These are phyloP conservation scores for Lordiphosa clarofinis DNA, from an alignment of 1,140 invertebrate species.

Conservation along the genomic window DNA sequence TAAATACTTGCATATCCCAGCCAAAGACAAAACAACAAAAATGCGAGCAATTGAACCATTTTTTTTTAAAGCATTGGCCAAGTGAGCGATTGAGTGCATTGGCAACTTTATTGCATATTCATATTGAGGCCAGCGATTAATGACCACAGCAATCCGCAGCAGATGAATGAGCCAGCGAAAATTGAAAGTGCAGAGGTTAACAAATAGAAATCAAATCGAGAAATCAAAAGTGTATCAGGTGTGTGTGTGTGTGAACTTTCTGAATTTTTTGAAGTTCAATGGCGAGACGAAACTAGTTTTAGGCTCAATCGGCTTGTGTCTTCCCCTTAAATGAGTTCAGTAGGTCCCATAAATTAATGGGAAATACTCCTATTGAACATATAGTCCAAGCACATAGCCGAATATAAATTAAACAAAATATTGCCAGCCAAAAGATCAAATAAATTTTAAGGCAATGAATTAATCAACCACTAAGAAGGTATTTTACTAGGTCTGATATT, in stretches of 20 bases:
- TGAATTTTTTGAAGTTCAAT: constrained; percentile 10
- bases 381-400: too few species aligned
- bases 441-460: too few species aligned
- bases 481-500: too few species aligned
- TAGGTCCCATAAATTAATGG: too few species aligned
- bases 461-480: too few species aligned
- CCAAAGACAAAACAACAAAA: constrained; percentile 30
- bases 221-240: constrained; percentile 9
- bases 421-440: too few species aligned
- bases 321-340: too few species aligned
- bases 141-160: background rate
- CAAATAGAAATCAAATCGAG: constrained; percentile 10
- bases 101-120: constrained; percentile 9
- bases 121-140: too few species aligned
- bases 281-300: constrained; percentile 9
- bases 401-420: too few species aligned
- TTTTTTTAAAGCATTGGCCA: constrained; percentile 54
- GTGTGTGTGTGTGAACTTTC: constrained; percentile 9
- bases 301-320: background rate
- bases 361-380: too few species aligned
- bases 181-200: constrained; percentile 1
- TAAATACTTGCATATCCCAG: constrained; percentile 34
- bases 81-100: constrained; percentile 36
- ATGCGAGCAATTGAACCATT: constrained; percentile 54
- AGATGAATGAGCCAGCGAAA: constrained; percentile 1